Evolutionary conservation across 2,888 invertebrate genomes (phyloP).

Genomic region (Diaphora mendica): DNA sequence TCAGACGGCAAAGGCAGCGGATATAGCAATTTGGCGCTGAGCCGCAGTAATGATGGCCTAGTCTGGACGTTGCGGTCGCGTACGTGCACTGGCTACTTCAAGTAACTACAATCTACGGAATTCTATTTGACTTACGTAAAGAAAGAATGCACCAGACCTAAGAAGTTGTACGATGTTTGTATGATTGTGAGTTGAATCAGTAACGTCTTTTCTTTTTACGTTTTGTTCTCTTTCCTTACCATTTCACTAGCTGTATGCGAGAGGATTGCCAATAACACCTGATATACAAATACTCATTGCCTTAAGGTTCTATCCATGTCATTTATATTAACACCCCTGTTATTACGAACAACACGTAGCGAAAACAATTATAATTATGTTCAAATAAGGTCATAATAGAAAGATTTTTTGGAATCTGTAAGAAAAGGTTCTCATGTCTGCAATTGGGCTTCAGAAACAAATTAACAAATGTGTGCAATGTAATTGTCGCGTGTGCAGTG

Average conservation of each 20-base stretch:
- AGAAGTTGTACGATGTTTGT: neutral
- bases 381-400: no score
- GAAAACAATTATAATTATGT: no score
- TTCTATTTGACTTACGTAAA: conserved; percentile 48
- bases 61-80: conserved; percentile 61
- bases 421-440: no score
- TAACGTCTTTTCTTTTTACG: neutral
- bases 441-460: no score
- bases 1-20: conserved; percentile 61
- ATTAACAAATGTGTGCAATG: no score
- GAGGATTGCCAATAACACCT: no score
- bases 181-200: neutral
- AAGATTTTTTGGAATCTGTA: no score
- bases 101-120: conserved; percentile 48
- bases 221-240: neutral
- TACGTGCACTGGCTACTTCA: conserved; percentile 73
- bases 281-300: no score
- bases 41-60: conserved; percentile 72
- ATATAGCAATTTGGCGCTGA: conserved; percentile 80
- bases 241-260: neutral
- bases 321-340: no score
- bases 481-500: no score
- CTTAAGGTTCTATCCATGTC: no score
- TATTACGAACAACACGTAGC: no score
- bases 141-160: conserved; percentile 17